phyloP scores from a whole-genome alignment of 2,888 invertebrate species.

The Scaptomyza tumidula region DNA sequence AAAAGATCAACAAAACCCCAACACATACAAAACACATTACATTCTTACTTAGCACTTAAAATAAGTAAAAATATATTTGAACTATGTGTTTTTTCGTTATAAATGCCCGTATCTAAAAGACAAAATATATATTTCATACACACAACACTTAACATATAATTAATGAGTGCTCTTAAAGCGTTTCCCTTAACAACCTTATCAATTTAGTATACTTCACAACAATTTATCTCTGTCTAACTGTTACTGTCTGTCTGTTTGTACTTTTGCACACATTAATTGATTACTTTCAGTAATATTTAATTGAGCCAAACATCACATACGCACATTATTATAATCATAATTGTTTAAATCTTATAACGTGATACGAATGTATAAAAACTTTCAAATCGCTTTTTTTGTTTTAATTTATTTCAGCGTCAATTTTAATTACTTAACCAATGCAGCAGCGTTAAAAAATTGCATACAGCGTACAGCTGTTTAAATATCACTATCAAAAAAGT shows the following conservation, averaged over 20 bases:
- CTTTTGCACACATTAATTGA: constrained; percentile 36
- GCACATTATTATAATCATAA: constrained; percentile 3
- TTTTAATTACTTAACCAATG: neutral
- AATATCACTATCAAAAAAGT: too few relatives aligned
- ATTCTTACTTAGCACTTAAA: neutral
- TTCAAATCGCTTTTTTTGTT: neutral
- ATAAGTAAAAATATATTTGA: constrained; percentile 11
- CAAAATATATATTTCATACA: neutral
- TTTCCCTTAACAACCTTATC: constrained; percentile 4
- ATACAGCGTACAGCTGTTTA: too few relatives aligned
- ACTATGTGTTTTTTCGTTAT: constrained; percentile 40
- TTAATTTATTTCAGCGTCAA: neutral
- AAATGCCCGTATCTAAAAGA: constrained; percentile 2
- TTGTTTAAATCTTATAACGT: constrained; percentile 23
- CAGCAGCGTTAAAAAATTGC: neutral
- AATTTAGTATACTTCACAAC: constrained; percentile 1
- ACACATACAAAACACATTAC: constrained; percentile 9
- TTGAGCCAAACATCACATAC: constrained; percentile 11
- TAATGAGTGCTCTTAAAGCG: constrained; percentile 32
- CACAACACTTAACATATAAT: constrained; percentile 1
- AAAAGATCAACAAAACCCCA: constrained; percentile 4
- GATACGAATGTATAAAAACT: neutral
- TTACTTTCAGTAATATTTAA: constrained; percentile 32
- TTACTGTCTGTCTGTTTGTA: constrained; percentile 10
- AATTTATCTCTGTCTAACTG: constrained; percentile 18